Percentiles rank a stretch among this genome's conserved stretches.
phyloP scores from a whole-genome alignment of 2,888 invertebrate genomes.

The Caradrina kadenii region DNA sequence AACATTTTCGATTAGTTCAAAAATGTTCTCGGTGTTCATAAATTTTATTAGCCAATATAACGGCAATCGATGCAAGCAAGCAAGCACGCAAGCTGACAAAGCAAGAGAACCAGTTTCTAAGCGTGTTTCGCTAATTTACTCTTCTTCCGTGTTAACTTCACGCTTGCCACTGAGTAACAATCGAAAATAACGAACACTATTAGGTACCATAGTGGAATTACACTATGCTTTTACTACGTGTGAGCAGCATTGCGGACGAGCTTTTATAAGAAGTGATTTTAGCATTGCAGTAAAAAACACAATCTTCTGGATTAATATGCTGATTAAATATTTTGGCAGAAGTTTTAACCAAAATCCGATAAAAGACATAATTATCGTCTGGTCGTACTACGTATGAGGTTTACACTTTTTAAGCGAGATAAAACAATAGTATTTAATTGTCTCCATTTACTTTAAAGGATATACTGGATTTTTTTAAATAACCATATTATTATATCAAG shows the following conservation, averaged over 20 bases:
- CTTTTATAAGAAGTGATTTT: too few relatives aligned
- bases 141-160: background rate
- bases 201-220: too few relatives aligned
- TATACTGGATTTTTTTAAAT: background rate
- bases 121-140: background rate
- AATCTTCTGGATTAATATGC: too few relatives aligned
- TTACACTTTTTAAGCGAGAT: constrained; percentile 37
- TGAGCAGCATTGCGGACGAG: too few relatives aligned
- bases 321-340: too few relatives aligned
- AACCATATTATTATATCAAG: background rate
- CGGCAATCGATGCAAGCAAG: background rate
- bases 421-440: background rate
- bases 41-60: too few relatives aligned
- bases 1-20: background rate
- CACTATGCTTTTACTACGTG: too few relatives aligned
- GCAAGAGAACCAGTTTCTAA: constrained; percentile 1
- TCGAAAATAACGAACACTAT: too few relatives aligned
- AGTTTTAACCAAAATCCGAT: too few relatives aligned
- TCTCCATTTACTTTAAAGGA: background rate
- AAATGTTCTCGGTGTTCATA: background rate
- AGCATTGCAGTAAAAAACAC: too few relatives aligned
- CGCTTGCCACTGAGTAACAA: too few relatives aligned
- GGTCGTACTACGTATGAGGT: background rate
- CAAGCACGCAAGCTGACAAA: background rate
- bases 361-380: background rate